Evolutionary conservation across 2,113 vertebrate species (phyloP), one percentile per base, ranked within the genome.

Genomic region (Stigmatopora argus): DNA sequence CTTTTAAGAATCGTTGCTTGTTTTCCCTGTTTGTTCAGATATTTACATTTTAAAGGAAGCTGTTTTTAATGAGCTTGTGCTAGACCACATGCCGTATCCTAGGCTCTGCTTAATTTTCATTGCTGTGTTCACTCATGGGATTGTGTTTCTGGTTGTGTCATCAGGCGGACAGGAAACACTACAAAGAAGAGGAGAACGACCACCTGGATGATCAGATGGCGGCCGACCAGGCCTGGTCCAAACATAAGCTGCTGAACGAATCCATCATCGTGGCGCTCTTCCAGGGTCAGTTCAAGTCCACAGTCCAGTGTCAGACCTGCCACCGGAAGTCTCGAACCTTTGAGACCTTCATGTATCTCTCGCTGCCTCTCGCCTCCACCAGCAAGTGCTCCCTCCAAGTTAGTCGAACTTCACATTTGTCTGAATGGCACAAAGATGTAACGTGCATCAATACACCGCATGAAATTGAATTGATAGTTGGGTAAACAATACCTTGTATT

Each of bases 221-320:
- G 2, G 94, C 96, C 7, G 93, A 98, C 6, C 67, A 93, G n/a
- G 95, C 96, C 13, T 98, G 97, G 97, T 90, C 86, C 86, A 97
- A 98, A 61, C 96, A 99, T 89, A 98, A 96, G 44, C 91, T 93
- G 75, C 93, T 98, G 75, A 99, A 98, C 0, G 95, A 97, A 60
- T 99, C 97, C 21, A 94, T 99, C 26, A 97, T 99, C 1, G 96
- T 99, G 18, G 91, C 94, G 0, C 92, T 99, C 61, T 99, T 99
- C 65, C 97, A 99, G 90, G 97, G 97, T 4, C 97, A 98, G 83
- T 99, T 99, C 86, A 98, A 98, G 65, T 98, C 96, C 62, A 98
- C 95, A 0, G 94, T 99, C 64, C 95, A 98, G 89, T 99, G 97
- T 88, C 92, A 95, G 68, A 96, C 94, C 0, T 99, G 97, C 75